A percentile compares a stretch with the other conserved stretches of the same genome.
These are phyloP conservation scores for Rhabdomys pumilio DNA, from an alignment of 2,797 vertebrate genomes.

Conservation along the genomic window DNA sequence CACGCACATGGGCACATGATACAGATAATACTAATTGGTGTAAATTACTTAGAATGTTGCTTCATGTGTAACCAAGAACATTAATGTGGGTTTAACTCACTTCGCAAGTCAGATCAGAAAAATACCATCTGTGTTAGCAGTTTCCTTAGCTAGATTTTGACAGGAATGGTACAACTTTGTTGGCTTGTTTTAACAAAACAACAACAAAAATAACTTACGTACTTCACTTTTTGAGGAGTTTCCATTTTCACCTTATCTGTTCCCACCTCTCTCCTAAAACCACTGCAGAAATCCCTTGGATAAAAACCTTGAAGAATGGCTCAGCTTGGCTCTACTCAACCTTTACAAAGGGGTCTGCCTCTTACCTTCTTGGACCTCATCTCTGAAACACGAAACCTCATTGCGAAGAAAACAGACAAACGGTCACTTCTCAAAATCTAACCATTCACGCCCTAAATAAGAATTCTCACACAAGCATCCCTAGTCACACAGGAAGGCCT, in stretches of 20 bases:
- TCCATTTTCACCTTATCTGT: not conserved
- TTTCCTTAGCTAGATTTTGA: not conserved
- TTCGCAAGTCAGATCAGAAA: not conserved
- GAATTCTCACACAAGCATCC: not conserved
- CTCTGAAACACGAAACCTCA: conserved; percentile 52
- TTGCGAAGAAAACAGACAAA: conserved; percentile 52
- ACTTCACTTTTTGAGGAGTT: not conserved
- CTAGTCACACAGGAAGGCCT: not conserved
- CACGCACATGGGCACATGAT: not conserved
- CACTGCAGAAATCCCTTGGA: not conserved
- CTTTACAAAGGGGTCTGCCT: not conserved
- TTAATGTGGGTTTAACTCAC: not conserved
- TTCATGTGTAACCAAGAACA: not conserved
- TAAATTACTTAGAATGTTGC: not conserved
- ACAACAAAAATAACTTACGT: not conserved
- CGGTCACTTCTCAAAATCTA: conserved; percentile 30
- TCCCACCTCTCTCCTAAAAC: not conserved
- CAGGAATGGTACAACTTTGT: conserved; percentile 22
- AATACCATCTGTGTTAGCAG: not conserved
- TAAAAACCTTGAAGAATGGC: not conserved
- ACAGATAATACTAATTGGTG: not conserved
- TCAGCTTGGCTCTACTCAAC: not conserved
- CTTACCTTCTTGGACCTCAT: not conserved
- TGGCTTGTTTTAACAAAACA: not conserved
- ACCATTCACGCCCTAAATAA: not conserved